These are phyloP conservation scores for Cottus gobio DNA, from an alignment of 2,113 vertebrate species.

Conservation along the genomic window DNA sequence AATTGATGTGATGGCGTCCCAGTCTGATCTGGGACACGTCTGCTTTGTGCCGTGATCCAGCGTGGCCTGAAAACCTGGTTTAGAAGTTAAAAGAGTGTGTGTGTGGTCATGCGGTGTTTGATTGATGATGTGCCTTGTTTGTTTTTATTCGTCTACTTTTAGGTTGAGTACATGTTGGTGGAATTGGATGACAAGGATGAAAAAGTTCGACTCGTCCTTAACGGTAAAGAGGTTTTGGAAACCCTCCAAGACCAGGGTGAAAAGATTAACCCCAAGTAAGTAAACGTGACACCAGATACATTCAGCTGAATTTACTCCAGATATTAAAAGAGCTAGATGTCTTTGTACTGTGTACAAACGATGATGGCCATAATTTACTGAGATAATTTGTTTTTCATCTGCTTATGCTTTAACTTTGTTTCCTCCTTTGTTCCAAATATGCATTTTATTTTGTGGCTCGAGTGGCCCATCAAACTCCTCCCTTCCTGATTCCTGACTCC, in stretches of 20 bases:
- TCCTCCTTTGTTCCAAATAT: neutral
- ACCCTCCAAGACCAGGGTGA: slow-evolving; percentile 94
- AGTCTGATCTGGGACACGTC: slow-evolving; percentile 21
- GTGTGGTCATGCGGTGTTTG: neutral
- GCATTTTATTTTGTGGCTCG: neutral
- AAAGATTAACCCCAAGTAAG: slow-evolving; percentile 96
- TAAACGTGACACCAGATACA: slow-evolving; percentile 27
- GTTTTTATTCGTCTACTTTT: slow-evolving; percentile 28
- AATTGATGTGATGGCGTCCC: slow-evolving; percentile 62
- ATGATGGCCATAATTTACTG: neutral
- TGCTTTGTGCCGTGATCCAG: neutral
- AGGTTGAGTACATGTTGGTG: slow-evolving; percentile 99
- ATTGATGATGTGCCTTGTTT: neutral
- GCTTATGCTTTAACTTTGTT: too few relatives aligned
- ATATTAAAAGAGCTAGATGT: neutral
- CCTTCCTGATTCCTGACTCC: too few relatives aligned
- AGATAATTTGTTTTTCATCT: neutral
- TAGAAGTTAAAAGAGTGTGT: neutral
- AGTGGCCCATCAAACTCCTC: too few relatives aligned
- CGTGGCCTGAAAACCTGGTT: neutral
- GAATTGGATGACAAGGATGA: slow-evolving; percentile 92
- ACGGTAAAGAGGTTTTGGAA: slow-evolving; percentile 88
- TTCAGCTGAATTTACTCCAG: neutral
- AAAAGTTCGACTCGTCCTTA: slow-evolving; percentile 88
- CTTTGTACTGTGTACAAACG: neutral